Conservation (phyloP, 2,113 vertebrate genomes). For the Brachypodius melanocephalos region DNA sequence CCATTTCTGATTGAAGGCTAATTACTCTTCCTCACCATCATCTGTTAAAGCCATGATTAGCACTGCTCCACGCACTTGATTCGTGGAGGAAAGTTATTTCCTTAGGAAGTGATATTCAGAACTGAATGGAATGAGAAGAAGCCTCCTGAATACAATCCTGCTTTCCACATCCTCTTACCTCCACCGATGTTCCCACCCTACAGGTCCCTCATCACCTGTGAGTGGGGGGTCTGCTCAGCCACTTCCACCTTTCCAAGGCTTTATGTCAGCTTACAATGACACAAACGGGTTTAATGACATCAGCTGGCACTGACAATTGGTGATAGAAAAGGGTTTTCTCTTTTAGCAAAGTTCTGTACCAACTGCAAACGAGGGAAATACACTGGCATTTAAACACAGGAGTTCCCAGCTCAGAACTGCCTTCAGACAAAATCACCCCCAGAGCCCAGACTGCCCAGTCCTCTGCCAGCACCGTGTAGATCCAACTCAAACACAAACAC, state of each 20-base stretch:
- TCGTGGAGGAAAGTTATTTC: not conserved
- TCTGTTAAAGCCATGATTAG: not conserved
- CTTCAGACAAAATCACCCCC: not conserved
- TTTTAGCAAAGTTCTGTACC: not conserved
- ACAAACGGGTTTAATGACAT: not conserved
- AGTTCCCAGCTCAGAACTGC: not conserved
- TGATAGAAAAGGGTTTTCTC: not conserved
- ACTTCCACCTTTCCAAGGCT: not conserved
- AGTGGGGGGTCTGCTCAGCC: not conserved
- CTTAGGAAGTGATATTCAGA: not conserved
- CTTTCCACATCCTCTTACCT: not conserved
- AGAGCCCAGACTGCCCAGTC: not conserved
- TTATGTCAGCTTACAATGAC: not conserved
- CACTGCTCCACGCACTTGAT: not conserved
- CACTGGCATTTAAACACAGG: not conserved
- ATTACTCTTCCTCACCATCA: not conserved
- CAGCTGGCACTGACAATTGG: not conserved
- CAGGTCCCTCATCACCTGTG: not conserved
- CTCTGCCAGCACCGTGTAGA: not conserved
- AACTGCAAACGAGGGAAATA: not conserved
- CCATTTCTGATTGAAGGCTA: not conserved
- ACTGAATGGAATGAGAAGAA: not conserved
- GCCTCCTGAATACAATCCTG: not conserved
- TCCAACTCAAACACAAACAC: not conserved
- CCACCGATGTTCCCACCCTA: not conserved